Conservation (phyloP, 2,113 vertebrate genomes). For the Garra rufa region DNA sequence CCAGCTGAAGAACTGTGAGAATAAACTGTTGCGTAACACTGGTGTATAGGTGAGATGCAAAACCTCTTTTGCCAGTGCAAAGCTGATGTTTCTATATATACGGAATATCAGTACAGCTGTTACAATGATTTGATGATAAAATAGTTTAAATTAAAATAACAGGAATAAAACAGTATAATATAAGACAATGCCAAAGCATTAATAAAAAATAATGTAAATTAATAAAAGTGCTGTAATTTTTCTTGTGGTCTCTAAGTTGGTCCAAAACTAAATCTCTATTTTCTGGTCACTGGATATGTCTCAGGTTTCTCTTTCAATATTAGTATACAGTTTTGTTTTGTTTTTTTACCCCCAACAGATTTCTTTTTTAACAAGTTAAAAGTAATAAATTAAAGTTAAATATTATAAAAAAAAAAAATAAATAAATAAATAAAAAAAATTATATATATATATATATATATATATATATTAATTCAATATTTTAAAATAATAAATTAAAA, state of each 20-base stretch:
- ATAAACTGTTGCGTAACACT: background rate
- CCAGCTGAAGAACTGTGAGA: conserved; percentile 23
- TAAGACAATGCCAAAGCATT: background rate
- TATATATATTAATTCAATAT: no score
- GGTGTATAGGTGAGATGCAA: background rate
- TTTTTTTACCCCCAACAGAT: background rate
- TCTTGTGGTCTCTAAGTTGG: background rate
- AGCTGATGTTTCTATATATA: background rate
- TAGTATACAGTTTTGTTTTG: background rate
- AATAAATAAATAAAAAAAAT: no score
- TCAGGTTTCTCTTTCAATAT: background rate
- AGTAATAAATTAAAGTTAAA: background rate
- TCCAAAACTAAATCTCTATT: background rate
- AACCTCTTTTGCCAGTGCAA: background rate
- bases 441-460: no score
- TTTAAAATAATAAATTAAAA: background rate
- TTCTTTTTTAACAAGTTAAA: background rate
- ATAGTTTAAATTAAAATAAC: no score
- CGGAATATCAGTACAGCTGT: no score
- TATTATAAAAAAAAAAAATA: background rate
- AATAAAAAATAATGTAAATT: background rate
- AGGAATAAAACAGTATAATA: background rate
- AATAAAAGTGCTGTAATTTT: background rate
- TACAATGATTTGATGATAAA: background rate
- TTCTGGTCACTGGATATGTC: background rate